These are phyloP conservation scores for Chromoteleia sp. DNA, from an alignment of 2,888 invertebrate species.

Conservation along the genomic window DNA sequence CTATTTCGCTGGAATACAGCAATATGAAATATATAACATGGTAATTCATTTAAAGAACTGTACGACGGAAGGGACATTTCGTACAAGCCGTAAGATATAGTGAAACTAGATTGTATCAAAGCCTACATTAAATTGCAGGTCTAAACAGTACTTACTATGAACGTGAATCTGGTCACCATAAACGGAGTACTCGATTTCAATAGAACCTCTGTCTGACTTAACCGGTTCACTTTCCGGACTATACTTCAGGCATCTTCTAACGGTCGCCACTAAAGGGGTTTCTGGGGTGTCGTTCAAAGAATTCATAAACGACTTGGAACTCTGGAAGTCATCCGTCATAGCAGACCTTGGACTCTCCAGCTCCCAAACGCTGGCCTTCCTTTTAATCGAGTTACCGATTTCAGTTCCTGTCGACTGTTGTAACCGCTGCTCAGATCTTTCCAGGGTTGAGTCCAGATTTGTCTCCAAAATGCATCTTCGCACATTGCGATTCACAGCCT, in stretches of 20 bases:
- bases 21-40: not conserved
- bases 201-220: constrained; percentile 85
- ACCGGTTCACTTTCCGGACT: constrained; percentile 80
- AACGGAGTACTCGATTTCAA: constrained; percentile 88
- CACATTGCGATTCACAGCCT: constrained; percentile 81
- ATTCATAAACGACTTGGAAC: constrained; percentile 80
- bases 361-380: constrained; percentile 78
- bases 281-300: constrained; percentile 80
- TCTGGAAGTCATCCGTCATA: constrained; percentile 79
- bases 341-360: constrained; percentile 81
- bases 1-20: not conserved
- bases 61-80: too few relatives aligned
- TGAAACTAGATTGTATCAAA: not conserved
- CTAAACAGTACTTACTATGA: constrained; percentile 87
- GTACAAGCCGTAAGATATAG: too few relatives aligned
- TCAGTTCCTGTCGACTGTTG: constrained; percentile 42
- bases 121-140: not conserved
- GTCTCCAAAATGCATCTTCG: constrained; percentile 81
- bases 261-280: constrained; percentile 82
- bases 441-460: constrained; percentile 78
- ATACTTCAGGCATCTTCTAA: constrained; percentile 82
- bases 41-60: too few relatives aligned
- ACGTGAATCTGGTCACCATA: constrained; percentile 88
- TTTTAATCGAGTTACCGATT: constrained; percentile 53
- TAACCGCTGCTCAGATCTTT: constrained; percentile 42